Evolutionary conservation across 1,140 invertebrate genomes (phyloP), one percentile per base, ranked within the genome.

Genomic region (Drosophila elegans): DNA sequence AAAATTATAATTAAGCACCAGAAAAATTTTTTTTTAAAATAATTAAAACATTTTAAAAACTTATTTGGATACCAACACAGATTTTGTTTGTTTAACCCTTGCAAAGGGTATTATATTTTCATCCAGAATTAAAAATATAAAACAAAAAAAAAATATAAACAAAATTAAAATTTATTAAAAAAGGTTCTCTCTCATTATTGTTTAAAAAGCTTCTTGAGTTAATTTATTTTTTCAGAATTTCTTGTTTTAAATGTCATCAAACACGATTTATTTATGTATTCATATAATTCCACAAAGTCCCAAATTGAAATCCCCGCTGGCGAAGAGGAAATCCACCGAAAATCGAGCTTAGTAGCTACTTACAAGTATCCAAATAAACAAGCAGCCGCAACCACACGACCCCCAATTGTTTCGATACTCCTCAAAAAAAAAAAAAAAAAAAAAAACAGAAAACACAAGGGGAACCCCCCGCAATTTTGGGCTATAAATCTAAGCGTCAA

Each of bases 401-500:
- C 29, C 78, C 9, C 67, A 71, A 71, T 71, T 63, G 60, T 63
- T 54, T 57, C 44, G 64, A 69, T 32, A 57, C 42, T 39, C 32
- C 32, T 32, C 29, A 6, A 32, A 7, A 32, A 32, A 6, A 34
- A 46, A 27, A 49, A 42, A 34, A 67, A 9, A 2, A 12, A 6
- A 61, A 34, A 21, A 21, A 21, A 21, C 16, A 21, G 16, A 21
- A 21, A 46, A 21, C 2, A 11, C 16, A 13, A 25, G 36, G 34
- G 51, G 29, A 60, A 38, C 45, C 61, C 67, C 41, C 52, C n/a
- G 25, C 60, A 63, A 64, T 36, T 61, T 63, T 53, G 45, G 74
- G 55, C 83, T 63, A 86, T 86, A 86, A 86, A 86, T 86, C 79
- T 79, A 67, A 80, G 81, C 81, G 63, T 80, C 80, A 84, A 81